phyloP scores from a whole-genome alignment of 2,888 invertebrate genomes.

The Synanthedon vespiformis region DNA sequence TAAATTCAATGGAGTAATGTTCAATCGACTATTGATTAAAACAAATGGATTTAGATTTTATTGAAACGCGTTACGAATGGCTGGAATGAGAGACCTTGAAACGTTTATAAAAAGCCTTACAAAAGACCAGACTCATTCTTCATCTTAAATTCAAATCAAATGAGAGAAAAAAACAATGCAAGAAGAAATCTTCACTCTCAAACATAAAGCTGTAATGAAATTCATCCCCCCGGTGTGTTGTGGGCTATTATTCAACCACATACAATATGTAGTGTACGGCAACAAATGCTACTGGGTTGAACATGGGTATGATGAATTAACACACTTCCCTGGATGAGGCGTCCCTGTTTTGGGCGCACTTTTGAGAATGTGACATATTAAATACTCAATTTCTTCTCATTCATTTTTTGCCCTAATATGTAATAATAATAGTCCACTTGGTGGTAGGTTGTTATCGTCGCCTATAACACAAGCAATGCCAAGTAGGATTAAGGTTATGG shows the following conservation, averaged over 20 bases:
- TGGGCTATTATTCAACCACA: conserved; percentile 60
- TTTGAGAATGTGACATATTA: neutral
- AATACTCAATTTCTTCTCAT: too few relatives aligned
- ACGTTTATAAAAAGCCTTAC: conserved; percentile 7
- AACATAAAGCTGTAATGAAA: conserved; percentile 63
- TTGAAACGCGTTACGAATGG: neutral
- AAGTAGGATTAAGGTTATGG: too few relatives aligned
- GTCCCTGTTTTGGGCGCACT: neutral
- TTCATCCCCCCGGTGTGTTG: conserved; percentile 62
- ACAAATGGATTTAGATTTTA: neutral
- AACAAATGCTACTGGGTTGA: conserved; percentile 48
- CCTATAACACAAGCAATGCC: too few relatives aligned
- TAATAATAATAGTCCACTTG: too few relatives aligned
- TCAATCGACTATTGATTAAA: too few relatives aligned
- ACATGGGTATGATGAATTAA: conserved; percentile 18
- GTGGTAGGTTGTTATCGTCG: too few relatives aligned
- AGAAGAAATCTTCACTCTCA: conserved; percentile 45
- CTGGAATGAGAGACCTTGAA: neutral
- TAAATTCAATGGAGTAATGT: too few relatives aligned
- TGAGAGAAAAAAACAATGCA: conserved; percentile 35
- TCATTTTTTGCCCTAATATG: too few relatives aligned
- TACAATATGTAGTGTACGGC: conserved; percentile 59
- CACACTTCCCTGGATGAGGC: conserved; percentile 20
- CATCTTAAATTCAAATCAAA: conserved; percentile 34
- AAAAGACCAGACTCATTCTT: neutral